Percentiles rank a stretch among this genome's conserved stretches.
Evolutionary conservation across 2,888 invertebrate species (phyloP).

Genomic region (Melitaea athalia): DNA sequence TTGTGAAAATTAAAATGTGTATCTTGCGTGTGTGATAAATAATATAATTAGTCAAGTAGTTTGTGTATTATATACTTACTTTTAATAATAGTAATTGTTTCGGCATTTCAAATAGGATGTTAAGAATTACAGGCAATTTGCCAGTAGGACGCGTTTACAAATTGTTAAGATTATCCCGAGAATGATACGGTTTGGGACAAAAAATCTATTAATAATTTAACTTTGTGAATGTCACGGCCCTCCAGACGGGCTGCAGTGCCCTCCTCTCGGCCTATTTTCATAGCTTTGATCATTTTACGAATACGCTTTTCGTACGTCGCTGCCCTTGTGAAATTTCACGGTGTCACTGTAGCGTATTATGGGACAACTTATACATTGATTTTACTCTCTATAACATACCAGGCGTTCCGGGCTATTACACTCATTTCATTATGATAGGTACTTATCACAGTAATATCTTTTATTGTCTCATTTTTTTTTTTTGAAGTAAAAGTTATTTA

Average conservation of each 20-base stretch:
- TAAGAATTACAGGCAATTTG: no score
- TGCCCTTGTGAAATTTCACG: conserved; percentile 22
- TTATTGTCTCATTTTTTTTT: no score
- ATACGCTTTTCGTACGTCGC: conserved; percentile 28
- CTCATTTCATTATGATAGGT: background rate
- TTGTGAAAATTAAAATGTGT: no score
- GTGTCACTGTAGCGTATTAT: conserved; percentile 3
- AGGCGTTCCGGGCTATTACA: background rate
- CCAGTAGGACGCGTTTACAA: no score
- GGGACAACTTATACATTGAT: conserved; percentile 5
- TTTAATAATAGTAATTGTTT: no score
- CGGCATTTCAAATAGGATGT: no score
- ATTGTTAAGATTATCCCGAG: no score
- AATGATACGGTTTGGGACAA: background rate
- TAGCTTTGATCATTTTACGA: conserved; percentile 35
- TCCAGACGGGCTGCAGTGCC: background rate
- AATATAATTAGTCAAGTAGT: no score
- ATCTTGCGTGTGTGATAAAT: no score
- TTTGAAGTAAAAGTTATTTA: no score
- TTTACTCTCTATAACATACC: background rate
- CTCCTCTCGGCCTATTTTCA: conserved; percentile 7
- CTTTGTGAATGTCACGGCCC: background rate
- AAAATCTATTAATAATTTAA: background rate
- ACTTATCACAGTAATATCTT: no score
- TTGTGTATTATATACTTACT: no score